A percentile compares a stretch with the other conserved stretches of the same genome.
Conservation (phyloP, 2,888 invertebrate genomes). For the Cataglyphis livida region DNA sequence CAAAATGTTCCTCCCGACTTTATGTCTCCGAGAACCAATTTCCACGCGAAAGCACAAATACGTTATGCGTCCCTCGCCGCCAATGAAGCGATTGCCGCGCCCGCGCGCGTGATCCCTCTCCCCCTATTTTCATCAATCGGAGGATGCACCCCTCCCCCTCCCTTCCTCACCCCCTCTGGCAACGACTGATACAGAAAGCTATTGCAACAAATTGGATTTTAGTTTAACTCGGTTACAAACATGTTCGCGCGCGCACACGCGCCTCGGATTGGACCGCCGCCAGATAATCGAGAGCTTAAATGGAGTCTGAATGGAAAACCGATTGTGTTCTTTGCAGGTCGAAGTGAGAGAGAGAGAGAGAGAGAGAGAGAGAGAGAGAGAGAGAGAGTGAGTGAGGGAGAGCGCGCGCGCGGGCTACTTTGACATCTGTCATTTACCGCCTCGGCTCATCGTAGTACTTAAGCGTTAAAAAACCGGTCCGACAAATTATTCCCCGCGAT, state of each 20-base stretch:
- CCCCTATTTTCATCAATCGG: conserved; percentile 42
- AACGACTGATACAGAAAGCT: conserved; percentile 57
- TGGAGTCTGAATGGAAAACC: conserved; percentile 62
- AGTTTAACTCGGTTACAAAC: conserved; percentile 70
- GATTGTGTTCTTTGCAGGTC: conserved; percentile 56
- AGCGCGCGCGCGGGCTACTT: background rate
- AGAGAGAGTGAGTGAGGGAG: too few relatives aligned
- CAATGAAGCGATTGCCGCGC: conserved; percentile 33
- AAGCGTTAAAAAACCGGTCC: conserved; percentile 18
- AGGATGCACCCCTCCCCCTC: background rate
- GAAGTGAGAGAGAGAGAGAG: background rate
- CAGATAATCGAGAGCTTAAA: conserved; percentile 65
- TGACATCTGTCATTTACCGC: background rate
- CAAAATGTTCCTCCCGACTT: background rate
- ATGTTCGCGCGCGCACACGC: conserved; percentile 48
- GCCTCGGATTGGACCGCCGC: conserved; percentile 35
- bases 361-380: too few relatives aligned
- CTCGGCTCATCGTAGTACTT: conserved; percentile 21
- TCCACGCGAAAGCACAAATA: background rate
- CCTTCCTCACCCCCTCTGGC: conserved; percentile 23
- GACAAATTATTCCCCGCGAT: conserved; percentile 10
- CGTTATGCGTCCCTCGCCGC: conserved; percentile 19
- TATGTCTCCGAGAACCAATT: conserved; percentile 6
- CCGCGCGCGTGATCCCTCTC: conserved; percentile 20
- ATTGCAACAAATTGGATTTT: conserved; percentile 74